These are phyloP conservation scores for Drosophila lacertosa DNA, from an alignment of 1,140 invertebrate genomes.

Conservation along the genomic window DNA sequence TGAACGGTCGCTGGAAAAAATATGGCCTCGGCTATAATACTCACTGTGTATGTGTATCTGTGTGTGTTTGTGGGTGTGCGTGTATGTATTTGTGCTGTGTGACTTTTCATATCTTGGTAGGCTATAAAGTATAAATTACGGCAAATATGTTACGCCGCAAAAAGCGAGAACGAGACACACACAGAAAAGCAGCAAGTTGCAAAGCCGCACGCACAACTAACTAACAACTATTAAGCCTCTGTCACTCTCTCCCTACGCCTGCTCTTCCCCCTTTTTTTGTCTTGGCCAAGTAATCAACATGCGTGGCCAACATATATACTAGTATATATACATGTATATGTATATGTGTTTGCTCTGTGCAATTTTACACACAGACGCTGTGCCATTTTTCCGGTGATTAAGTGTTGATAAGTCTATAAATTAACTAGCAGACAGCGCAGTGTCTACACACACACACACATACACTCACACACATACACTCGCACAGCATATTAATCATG, in stretches of 20 bases:
- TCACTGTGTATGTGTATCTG: constrained; percentile 23
- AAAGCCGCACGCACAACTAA: constrained; percentile 72
- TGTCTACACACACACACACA: constrained; percentile 9
- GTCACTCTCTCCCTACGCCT: constrained; percentile 2
- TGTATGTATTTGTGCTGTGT: constrained; percentile 28
- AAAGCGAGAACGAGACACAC: constrained; percentile 3
- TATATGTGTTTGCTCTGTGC: constrained; percentile 28
- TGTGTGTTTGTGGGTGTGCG: constrained; percentile 23
- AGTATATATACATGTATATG: constrained; percentile 15
- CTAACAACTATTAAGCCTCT: constrained; percentile 80
- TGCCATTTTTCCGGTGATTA: constrained; percentile 81
- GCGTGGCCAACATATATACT: constrained; percentile 46
- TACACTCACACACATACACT: not conserved
- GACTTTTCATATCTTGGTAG: constrained; percentile 78
- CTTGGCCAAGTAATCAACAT: constrained; percentile 65
- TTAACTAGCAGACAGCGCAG: constrained; percentile 66
- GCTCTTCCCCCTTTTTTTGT: too few species aligned
- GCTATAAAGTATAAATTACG: constrained; percentile 83
- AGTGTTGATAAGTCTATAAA: constrained; percentile 83
- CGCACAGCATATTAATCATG: constrained; percentile 64
- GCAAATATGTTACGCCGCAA: constrained; percentile 66
- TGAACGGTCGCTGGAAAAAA: constrained; percentile 71
- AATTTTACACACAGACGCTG: constrained; percentile 36
- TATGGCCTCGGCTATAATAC: constrained; percentile 68
- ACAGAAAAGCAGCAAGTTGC: not conserved